Conservation (phyloP, 1,140 invertebrate genomes). For the Drosophila truncata region DNA sequence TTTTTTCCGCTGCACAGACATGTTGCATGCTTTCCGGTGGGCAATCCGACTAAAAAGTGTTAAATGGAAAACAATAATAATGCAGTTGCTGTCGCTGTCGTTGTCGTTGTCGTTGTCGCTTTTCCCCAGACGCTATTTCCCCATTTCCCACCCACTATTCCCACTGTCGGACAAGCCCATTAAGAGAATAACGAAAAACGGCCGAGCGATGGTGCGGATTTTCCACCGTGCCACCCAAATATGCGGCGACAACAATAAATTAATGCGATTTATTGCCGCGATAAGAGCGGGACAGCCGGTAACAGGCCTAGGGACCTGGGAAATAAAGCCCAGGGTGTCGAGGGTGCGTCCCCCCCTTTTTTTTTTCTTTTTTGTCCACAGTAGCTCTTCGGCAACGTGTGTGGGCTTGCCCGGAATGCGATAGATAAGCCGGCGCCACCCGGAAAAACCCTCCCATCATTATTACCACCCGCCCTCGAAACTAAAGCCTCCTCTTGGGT, state of each 20-base stretch:
- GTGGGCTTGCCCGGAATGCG: constrained; percentile 66
- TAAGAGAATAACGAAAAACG: constrained; percentile 38
- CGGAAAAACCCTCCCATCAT: constrained; percentile 3
- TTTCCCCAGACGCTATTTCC: not conserved
- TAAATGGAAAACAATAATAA: constrained; percentile 75
- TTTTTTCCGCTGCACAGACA: not conserved
- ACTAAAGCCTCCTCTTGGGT: constrained; percentile 12
- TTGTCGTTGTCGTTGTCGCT: constrained; percentile 9
- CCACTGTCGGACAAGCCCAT: constrained; percentile 62
- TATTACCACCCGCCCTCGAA: constrained; percentile 8
- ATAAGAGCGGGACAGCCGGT: constrained; percentile 66
- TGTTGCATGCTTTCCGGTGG: constrained; percentile 15
- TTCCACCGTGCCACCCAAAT: constrained; percentile 57
- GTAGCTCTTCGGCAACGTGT: constrained; percentile 38
- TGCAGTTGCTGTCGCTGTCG: constrained; percentile 41
- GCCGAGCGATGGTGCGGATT: constrained; percentile 20
- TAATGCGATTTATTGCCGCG: constrained; percentile 84
- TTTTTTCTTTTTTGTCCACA: not conserved
- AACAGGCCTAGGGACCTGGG: constrained; percentile 28
- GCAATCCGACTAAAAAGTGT: constrained; percentile 52
- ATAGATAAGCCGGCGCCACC: constrained; percentile 54
- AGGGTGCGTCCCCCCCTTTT: constrained; percentile 34
- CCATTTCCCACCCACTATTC: not conserved
- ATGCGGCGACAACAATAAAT: constrained; percentile 84
- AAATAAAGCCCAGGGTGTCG: constrained; percentile 28